These are phyloP conservation scores for Dicrostonyx torquatus DNA, from an alignment of 2,797 vertebrate genomes.

Conservation along the genomic window DNA sequence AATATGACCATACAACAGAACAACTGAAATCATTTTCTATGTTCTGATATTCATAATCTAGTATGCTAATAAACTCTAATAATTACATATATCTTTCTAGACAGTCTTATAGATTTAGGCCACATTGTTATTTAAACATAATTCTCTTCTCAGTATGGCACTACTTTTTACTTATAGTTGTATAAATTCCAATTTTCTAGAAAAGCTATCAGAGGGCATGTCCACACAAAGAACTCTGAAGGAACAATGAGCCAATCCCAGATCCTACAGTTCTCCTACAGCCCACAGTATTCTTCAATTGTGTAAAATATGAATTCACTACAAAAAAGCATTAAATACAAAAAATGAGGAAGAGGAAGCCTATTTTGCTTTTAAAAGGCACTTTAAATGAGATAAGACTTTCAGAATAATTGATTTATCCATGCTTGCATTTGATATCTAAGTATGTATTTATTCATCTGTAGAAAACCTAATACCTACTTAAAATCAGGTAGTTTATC, in stretches of 20 bases:
- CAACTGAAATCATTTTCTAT: slow-evolving; percentile 34
- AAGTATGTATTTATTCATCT: slow-evolving; percentile 82
- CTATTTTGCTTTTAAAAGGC: slow-evolving; percentile 40
- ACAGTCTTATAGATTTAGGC: slow-evolving; percentile 15
- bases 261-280: neutral
- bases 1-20: slow-evolving; percentile 53
- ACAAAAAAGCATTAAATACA: slow-evolving; percentile 42
- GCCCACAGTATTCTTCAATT: slow-evolving; percentile 54
- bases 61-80: slow-evolving; percentile 3
- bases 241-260: slow-evolving; percentile 57
- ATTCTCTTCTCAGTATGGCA: slow-evolving; percentile 24
- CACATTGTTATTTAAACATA: slow-evolving; percentile 39
- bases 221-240: slow-evolving; percentile 67
- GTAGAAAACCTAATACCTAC: slow-evolving; percentile 67
- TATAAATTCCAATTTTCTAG: slow-evolving; percentile 59
- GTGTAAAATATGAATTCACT: slow-evolving; percentile 23
- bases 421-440: slow-evolving; percentile 83
- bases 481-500: slow-evolving; percentile 64
- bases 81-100: neutral
- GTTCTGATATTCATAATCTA: slow-evolving; percentile 19
- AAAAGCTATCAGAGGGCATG: slow-evolving; percentile 31
- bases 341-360: slow-evolving; percentile 45
- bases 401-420: slow-evolving; percentile 85
- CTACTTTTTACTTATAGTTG: slow-evolving; percentile 48
- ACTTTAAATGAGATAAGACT: slow-evolving; percentile 58